Evolutionary conservation across 2,797 vertebrate genomes (phyloP).

Genomic region (Catostomus latipinnis): DNA sequence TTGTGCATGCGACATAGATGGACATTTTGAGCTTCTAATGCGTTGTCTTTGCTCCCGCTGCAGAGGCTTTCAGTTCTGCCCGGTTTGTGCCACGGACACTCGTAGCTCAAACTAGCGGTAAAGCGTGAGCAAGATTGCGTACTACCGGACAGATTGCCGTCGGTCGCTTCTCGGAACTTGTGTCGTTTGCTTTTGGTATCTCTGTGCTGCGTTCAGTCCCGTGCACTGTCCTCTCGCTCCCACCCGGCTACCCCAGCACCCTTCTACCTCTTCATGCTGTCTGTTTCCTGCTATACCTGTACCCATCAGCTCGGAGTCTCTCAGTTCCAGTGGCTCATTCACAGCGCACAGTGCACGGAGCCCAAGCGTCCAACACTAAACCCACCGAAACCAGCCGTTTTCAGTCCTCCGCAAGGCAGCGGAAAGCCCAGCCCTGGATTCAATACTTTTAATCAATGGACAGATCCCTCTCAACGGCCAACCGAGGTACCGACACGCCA

Average conservation of each 20-base stretch:
- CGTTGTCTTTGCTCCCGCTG: constrained; percentile 45
- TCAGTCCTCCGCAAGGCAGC: constrained; percentile 64
- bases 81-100: constrained; percentile 32
- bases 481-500: constrained; percentile 90
- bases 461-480: constrained; percentile 90
- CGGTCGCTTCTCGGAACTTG: constrained; percentile 33
- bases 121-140: constrained; percentile 22
- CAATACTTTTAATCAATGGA: constrained; percentile 98
- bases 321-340: constrained; percentile 51
- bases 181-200: constrained; percentile 27
- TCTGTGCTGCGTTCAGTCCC: constrained; percentile 31
- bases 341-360: constrained; percentile 48
- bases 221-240: constrained; percentile 23
- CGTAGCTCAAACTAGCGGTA: constrained; percentile 31
- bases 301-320: constrained; percentile 52
- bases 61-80: constrained; percentile 62
- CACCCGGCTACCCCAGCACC: no score
- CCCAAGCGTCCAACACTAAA: constrained; percentile 60
- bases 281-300: constrained; percentile 49
- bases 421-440: constrained; percentile 94
- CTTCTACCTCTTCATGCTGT: constrained; percentile 19
- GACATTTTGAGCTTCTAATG: constrained; percentile 34
- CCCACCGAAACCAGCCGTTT: constrained; percentile 37
- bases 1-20: not conserved
- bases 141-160: constrained; percentile 10